These are phyloP conservation scores for Phalacrocorax aristotelis DNA, from an alignment of 2,113 vertebrate genomes.

Conservation along the genomic window DNA sequence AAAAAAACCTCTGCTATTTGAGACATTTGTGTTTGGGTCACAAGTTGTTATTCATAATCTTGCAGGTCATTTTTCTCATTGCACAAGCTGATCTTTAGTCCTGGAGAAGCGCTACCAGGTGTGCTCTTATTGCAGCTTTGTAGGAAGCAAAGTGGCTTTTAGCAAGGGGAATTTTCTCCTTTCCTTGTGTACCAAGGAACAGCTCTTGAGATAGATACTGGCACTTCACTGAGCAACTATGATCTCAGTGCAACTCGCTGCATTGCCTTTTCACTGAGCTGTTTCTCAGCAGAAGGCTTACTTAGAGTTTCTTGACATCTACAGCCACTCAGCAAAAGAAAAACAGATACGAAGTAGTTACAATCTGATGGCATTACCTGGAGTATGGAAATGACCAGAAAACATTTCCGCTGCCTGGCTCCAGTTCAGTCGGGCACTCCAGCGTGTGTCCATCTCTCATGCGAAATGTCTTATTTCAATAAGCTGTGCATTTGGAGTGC, in stretches of 20 bases:
- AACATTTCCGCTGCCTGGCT: neutral
- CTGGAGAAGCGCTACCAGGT: neutral
- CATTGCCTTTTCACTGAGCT: neutral
- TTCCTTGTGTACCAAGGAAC: neutral
- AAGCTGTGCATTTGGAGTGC: neutral
- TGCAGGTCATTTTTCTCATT: neutral
- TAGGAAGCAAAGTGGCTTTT: neutral
- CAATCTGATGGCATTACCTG: neutral
- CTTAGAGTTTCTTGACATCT: neutral
- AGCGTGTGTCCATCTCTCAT: neutral
- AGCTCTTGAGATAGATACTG: neutral
- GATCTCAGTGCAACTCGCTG: neutral
- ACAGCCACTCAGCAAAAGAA: neutral
- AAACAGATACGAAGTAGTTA: neutral
- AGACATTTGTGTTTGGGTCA: neutral
- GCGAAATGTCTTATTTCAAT: neutral
- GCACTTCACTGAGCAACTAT: fast-evolving
- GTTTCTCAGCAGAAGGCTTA: neutral
- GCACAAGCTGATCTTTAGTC: neutral
- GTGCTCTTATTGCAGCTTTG: neutral
- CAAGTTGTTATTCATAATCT: neutral
- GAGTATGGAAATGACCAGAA: neutral
- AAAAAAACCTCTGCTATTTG: neutral
- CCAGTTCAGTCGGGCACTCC: neutral
- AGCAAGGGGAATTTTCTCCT: neutral